phyloP scores from a whole-genome alignment of 2,888 invertebrate species.

The Netelia melanura region DNA sequence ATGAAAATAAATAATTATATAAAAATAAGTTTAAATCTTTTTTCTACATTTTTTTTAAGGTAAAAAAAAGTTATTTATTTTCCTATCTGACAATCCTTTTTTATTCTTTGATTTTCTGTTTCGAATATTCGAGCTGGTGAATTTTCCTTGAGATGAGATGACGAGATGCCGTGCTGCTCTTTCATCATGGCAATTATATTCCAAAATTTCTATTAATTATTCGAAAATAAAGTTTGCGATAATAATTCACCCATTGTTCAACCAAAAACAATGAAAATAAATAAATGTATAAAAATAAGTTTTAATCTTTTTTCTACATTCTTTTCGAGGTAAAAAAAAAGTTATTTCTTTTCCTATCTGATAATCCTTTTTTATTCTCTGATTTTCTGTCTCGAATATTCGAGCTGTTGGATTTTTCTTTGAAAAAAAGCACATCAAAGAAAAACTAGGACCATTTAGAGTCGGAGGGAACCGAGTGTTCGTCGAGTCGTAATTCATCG shows the following conservation, averaged over 20 bases:
- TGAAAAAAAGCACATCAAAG: constrained; percentile 15
- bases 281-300: background rate
- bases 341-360: background rate
- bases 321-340: background rate
- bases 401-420: constrained; percentile 15
- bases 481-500: constrained; percentile 63
- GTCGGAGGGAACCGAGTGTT: constrained; percentile 24
- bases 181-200: no score
- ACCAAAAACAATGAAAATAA: background rate
- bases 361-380: background rate
- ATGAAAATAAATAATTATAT: background rate
- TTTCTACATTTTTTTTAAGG: background rate
- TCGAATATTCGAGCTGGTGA: background rate
- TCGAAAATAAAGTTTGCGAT: no score
- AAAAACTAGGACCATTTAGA: constrained; percentile 9
- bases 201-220: no score
- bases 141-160: background rate
- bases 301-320: background rate
- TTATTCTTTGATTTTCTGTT: background rate
- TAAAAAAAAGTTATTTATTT: background rate
- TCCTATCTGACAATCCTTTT: background rate
- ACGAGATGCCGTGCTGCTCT: no score
- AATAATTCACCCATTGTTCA: background rate
- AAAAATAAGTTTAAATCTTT: constrained; percentile 1
- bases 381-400: background rate